These are phyloP conservation scores for Cranoglanis bouderius DNA, from an alignment of 2,113 vertebrate genomes.

Conservation along the genomic window DNA sequence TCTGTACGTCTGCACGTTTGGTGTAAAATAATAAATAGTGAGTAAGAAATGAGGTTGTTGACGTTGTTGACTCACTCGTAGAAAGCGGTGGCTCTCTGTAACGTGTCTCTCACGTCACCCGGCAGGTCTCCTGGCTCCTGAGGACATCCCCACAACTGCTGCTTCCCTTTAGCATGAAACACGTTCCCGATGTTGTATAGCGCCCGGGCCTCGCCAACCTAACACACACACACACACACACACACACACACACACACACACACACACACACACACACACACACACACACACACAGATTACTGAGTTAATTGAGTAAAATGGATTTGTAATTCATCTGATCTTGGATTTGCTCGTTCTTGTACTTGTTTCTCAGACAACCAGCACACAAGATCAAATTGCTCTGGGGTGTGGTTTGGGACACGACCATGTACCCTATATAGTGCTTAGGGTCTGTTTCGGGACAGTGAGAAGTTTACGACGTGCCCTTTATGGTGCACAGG, in stretches of 20 bases:
- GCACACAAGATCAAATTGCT: not conserved
- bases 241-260: not conserved
- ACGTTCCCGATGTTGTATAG: slow-evolving; percentile 96
- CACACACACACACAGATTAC: no score
- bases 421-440: not conserved
- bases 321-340: not conserved
- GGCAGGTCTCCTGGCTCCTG: slow-evolving; percentile 87
- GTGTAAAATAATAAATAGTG: not conserved
- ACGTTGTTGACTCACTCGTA: slow-evolving; percentile 85
- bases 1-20: not conserved
- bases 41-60: not conserved
- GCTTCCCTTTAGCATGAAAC: slow-evolving; percentile 95
- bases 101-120: slow-evolving; percentile 81
- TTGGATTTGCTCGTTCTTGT: not conserved
- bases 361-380: not conserved
- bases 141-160: slow-evolving; percentile 82
- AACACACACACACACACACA: slow-evolving; percentile 32
- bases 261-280: slow-evolving; percentile 1
- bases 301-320: not conserved
- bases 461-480: not conserved
- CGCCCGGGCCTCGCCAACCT: slow-evolving; percentile 93
- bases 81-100: slow-evolving; percentile 87
- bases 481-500: no score
- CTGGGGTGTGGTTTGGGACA: not conserved
- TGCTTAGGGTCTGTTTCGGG: not conserved